Percentiles rank a stretch among this genome's conserved stretches.
Evolutionary conservation across 2,113 vertebrate genomes (phyloP).

Genomic region (Geothlypis trichas): DNA sequence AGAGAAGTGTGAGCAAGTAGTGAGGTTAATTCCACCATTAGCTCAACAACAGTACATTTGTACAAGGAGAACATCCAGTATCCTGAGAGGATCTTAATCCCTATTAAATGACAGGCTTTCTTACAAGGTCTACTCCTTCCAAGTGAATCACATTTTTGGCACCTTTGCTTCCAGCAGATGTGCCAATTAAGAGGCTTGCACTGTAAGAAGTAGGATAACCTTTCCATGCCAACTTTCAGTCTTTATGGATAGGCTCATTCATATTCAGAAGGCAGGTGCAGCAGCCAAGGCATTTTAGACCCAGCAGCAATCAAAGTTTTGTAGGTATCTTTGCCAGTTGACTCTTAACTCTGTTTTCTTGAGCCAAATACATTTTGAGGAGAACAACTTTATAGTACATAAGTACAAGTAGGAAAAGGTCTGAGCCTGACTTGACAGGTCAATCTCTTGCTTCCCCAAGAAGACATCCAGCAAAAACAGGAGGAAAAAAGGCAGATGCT

Average conservation of each 20-base stretch:
- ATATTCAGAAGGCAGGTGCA: slow-evolving; percentile 14
- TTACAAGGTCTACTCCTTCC: neutral
- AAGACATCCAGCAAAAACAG: neutral
- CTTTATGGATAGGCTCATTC: slow-evolving; percentile 2
- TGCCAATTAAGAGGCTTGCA: slow-evolving; percentile 35
- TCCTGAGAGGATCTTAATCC: slow-evolving; percentile 13
- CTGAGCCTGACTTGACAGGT: neutral
- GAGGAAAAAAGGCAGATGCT: neutral
- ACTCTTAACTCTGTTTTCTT: neutral
- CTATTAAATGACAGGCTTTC: slow-evolving; percentile 9
- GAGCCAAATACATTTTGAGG: slow-evolving; percentile 17
- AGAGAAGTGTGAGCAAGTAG: neutral
- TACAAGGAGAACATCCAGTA: neutral
- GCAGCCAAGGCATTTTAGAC: slow-evolving; percentile 34
- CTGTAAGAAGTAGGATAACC: neutral
- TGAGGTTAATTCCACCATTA: neutral
- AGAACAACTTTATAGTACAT: neutral
- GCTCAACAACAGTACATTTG: neutral
- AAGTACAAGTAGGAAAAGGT: neutral
- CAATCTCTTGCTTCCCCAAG: neutral
- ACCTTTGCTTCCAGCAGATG: slow-evolving; percentile 47
- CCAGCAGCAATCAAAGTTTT: slow-evolving; percentile 24
- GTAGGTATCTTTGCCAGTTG: slow-evolving; percentile 20
- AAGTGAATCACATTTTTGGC: slow-evolving; percentile 31
- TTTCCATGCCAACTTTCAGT: slow-evolving; percentile 30